Conservation (phyloP, 1,140 invertebrate species). For the Arctopsyche grandis region DNA sequence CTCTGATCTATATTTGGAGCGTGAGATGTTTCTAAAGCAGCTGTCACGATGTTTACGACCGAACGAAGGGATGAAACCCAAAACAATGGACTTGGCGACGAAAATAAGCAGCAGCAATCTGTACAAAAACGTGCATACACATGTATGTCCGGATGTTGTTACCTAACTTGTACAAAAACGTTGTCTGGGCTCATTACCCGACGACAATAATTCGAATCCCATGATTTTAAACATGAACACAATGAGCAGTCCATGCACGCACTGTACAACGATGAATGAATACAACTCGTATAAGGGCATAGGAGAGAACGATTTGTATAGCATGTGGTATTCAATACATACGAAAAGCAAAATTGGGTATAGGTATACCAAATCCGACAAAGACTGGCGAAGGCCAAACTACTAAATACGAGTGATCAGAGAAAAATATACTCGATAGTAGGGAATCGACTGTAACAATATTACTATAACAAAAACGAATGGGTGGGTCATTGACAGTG, state of each 20-base stretch:
- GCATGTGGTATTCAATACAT: background rate
- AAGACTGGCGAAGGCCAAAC: too few species aligned
- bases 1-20: constrained; percentile 9
- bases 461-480: too few species aligned
- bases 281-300: constrained; percentile 1
- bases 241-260: background rate
- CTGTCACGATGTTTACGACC: background rate
- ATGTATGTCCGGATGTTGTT: constrained; percentile 10
- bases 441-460: too few species aligned
- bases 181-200: constrained; percentile 3
- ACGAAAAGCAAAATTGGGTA: background rate
- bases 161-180: background rate
- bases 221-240: background rate
- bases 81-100: too few species aligned
- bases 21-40: background rate
- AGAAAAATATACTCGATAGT: too few species aligned
- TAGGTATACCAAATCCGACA: too few species aligned
- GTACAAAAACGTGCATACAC: too few species aligned
- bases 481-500: too few species aligned
- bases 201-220: background rate
- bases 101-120: too few species aligned
- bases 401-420: too few species aligned
- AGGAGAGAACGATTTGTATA: background rate
- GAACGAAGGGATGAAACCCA: too few species aligned
- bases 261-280: background rate